These are phyloP conservation scores for Megaceryle alcyon DNA, from an alignment of 2,797 vertebrate species.

Conservation along the genomic window DNA sequence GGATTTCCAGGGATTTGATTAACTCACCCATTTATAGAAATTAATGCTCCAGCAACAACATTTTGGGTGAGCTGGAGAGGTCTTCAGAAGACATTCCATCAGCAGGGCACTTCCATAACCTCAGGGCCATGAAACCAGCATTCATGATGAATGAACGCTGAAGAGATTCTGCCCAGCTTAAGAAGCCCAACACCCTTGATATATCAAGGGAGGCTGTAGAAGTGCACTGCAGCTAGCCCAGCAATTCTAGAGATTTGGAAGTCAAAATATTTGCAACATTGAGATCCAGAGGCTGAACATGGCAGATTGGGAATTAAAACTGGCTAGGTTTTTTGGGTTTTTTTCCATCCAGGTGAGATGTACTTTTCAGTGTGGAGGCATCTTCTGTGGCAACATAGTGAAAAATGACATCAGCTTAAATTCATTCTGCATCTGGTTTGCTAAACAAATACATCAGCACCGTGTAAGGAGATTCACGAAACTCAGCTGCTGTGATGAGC, in stretches of 20 bases:
- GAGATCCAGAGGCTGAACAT: neutral
- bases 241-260: neutral
- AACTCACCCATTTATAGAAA: neutral
- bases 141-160: neutral
- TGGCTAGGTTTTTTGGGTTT: neutral
- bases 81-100: neutral
- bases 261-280: neutral
- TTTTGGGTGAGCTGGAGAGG: neutral
- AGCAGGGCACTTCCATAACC: neutral
- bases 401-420: neutral
- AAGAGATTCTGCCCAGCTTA: neutral
- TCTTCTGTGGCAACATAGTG: neutral
- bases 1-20: neutral
- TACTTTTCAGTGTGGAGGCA: neutral
- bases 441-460: neutral
- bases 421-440: neutral
- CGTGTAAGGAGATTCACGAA: neutral
- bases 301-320: neutral
- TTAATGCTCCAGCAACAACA: neutral
- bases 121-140: neutral
- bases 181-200: accelerated
- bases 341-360: neutral
- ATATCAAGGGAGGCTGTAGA: neutral
- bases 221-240: neutral
- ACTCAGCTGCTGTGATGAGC: neutral